Evolutionary conservation across 2,797 vertebrate genomes (phyloP).

Genomic region (Dendrocincla tyrannina): DNA sequence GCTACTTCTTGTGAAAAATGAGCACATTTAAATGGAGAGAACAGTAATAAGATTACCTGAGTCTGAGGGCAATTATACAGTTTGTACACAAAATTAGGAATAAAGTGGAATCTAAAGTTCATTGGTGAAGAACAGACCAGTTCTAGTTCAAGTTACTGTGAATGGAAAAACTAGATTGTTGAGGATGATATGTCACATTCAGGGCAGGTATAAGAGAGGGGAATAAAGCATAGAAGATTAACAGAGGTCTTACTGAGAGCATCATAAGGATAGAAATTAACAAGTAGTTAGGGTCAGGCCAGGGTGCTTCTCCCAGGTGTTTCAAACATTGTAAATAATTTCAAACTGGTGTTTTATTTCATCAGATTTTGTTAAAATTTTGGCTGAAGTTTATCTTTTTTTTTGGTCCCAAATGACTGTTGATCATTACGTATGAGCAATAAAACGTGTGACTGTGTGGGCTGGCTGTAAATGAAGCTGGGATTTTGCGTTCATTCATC

Average conservation of each 20-base stretch:
- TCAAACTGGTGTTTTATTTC: not conserved
- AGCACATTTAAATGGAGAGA: not conserved
- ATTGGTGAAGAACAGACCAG: not conserved
- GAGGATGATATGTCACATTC: not conserved
- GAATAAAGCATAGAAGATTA: not conserved
- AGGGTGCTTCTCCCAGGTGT: not conserved
- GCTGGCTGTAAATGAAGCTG: conserved; percentile 44
- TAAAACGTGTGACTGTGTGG: conserved; percentile 60
- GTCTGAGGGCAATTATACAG: not conserved
- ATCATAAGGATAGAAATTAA: not conserved
- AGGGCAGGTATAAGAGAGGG: not conserved
- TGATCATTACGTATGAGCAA: conserved; percentile 54
- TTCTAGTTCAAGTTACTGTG: not conserved
- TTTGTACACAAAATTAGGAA: not conserved
- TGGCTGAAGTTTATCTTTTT: not conserved
- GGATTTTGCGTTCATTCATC: conserved; percentile 59
- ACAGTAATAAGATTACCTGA: not conserved
- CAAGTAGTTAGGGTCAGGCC: not conserved
- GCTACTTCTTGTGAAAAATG: not conserved
- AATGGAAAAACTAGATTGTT: not conserved
- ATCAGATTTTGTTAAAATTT: not conserved
- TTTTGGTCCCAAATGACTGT: not conserved
- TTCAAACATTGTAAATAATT: not conserved
- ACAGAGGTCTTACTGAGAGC: not conserved
- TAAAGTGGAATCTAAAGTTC: not conserved